Percentiles rank a stretch among this genome's conserved stretches.
Conservation (phyloP, 2,797 vertebrate species). For the Coranthus polyacanthus region DNA sequence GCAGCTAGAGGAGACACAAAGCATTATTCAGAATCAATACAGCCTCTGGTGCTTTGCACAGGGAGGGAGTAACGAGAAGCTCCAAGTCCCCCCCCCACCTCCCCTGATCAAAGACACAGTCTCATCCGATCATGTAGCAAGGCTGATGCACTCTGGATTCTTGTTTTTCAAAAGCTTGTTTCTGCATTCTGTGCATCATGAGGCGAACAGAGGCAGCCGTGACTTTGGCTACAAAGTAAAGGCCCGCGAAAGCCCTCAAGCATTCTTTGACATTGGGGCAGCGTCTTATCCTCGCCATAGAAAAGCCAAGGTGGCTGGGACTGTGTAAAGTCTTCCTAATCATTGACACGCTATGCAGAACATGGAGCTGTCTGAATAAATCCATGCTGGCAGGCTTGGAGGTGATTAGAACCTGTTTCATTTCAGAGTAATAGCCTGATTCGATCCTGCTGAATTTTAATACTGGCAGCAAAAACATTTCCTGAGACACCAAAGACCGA, state of each 20-base stretch:
- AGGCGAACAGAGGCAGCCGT: slow-evolving; percentile 41
- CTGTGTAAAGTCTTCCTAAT: slow-evolving; percentile 34
- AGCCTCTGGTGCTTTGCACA: slow-evolving; percentile 53
- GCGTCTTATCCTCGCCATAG: slow-evolving; percentile 32
- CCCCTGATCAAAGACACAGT: slow-evolving; percentile 51
- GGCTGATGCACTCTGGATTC: slow-evolving; percentile 20
- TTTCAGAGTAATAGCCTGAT: background rate
- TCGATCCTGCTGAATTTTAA: background rate
- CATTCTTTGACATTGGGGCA: slow-evolving; percentile 52
- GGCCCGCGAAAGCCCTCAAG: slow-evolving; percentile 36
- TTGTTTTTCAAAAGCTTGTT: slow-evolving; percentile 43
- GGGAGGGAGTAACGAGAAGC: slow-evolving; percentile 13
- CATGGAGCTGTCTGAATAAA: slow-evolving; percentile 13
- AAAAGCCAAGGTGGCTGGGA: slow-evolving; percentile 22
- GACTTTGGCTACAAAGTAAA: slow-evolving; percentile 49
- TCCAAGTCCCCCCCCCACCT: slow-evolving; percentile 42
- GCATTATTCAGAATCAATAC: slow-evolving; percentile 73
- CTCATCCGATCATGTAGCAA: slow-evolving; percentile 27
- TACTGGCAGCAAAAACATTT: background rate
- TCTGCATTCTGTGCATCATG: slow-evolving; percentile 44
- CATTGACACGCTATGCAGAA: slow-evolving; percentile 17
- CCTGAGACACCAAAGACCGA: background rate
- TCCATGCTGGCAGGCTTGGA: background rate
- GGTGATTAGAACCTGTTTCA: slow-evolving; percentile 8
- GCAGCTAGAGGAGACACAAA: slow-evolving; percentile 55